Conservation (phyloP, 2,888 invertebrate genomes). For the Deroplatys truncata region DNA sequence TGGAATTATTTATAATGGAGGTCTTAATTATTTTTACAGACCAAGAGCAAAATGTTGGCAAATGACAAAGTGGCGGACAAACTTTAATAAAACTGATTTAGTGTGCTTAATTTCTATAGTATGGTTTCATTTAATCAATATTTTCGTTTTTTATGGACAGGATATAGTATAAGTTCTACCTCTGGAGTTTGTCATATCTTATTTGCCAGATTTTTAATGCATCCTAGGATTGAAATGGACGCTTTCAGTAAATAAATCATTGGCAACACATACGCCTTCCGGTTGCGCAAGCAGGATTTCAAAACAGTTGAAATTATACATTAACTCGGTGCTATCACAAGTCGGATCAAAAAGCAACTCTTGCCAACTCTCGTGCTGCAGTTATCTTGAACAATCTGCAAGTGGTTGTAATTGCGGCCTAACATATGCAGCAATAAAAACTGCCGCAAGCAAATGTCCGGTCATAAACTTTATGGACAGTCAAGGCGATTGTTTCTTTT, state of each 20-base stretch:
- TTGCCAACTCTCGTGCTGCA: background rate
- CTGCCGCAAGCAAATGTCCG: background rate
- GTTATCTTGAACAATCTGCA: background rate
- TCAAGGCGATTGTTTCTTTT: background rate
- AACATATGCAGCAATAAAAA: background rate
- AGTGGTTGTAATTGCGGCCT: background rate
- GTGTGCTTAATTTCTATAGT: too few relatives aligned
- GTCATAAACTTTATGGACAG: background rate
- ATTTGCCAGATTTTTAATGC: too few relatives aligned
- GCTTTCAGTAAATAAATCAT: background rate
- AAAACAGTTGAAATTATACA: background rate
- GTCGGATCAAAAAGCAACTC: background rate
- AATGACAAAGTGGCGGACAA: too few relatives aligned
- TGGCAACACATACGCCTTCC: background rate
- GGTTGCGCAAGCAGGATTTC: background rate
- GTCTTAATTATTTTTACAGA: too few relatives aligned
- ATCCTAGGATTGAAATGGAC: background rate
- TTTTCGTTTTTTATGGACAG: too few relatives aligned
- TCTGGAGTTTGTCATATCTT: too few relatives aligned
- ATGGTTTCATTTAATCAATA: too few relatives aligned
- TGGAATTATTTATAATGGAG: too few relatives aligned
- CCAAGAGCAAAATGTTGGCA: too few relatives aligned
- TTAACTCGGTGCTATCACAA: background rate
- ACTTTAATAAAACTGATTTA: too few relatives aligned
- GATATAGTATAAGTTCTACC: too few relatives aligned